Evolutionary conservation across 2,888 invertebrate species (phyloP).

Genomic region (Sarcophaga subvicina): DNA sequence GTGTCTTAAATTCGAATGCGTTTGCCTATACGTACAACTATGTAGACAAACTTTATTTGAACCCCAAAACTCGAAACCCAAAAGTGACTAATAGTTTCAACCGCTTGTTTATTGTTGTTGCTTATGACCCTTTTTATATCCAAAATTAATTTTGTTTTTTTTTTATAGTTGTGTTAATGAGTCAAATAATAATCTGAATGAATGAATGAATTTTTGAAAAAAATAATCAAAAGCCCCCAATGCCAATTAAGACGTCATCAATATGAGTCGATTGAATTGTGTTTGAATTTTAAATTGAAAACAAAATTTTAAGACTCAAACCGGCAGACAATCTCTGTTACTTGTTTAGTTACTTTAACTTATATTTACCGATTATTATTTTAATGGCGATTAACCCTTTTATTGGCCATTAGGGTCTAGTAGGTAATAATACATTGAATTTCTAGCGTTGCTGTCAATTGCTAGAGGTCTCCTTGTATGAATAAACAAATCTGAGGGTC

Average conservation of each 20-base stretch:
- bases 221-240: slow-evolving; percentile 61
- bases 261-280: not conserved
- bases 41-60: not conserved
- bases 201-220: not conserved
- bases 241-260: slow-evolving; percentile 63
- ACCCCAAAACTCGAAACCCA: not conserved
- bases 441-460: too few species aligned
- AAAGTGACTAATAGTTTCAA: slow-evolving; percentile 27
- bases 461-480: too few species aligned
- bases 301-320: not conserved
- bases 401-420: too few species aligned
- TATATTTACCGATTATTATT: slow-evolving; percentile 8
- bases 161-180: slow-evolving; percentile 2
- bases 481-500: too few species aligned
- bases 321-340: slow-evolving; percentile 5
- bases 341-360: slow-evolving; percentile 7
- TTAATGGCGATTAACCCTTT: slow-evolving; percentile 25
- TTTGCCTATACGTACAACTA: not conserved
- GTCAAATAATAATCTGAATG: slow-evolving; percentile 16
- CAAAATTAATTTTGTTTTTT: not conserved
- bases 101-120: not conserved
- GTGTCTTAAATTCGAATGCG: not conserved
- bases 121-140: slow-evolving; percentile 26
- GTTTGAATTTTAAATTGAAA: slow-evolving; percentile 27
- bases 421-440: too few species aligned